Evolutionary conservation across 2,888 invertebrate species (phyloP), one percentile per base, ranked within the genome.

Genomic region (Oscheius sp.): DNA sequence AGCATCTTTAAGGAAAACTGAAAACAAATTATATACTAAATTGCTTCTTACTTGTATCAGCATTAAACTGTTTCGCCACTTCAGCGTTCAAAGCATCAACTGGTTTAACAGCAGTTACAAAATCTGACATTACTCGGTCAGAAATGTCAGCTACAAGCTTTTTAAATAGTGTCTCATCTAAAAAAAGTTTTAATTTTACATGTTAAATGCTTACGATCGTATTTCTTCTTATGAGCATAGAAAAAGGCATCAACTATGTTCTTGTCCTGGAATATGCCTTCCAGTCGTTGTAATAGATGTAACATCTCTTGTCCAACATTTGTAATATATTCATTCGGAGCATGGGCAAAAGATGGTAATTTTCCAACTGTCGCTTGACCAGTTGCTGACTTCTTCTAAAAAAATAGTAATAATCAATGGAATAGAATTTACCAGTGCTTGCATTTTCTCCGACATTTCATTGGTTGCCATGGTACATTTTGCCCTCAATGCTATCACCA

Each of bases 1-100:
- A 14, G 72, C 72, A 38, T 72, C 70, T 38, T 72, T 72, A 17
- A 72, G 63, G 59, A 72, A 72, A 2, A 36, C 72, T 72, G 50
- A 33, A 62, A 62, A 12, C 4, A 6, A 14, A 6, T 12, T 20
- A 17, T 41, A n/a, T n/a, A n/a, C n/a, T 24, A 54, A n/a, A 32
- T n/a, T 54, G 9, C 5, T 6, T 3, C 5, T 28, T 41, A 59
- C 59, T 24, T 45, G 59, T 54, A 26, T 50, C 51, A 17, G 38
- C 51, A 20, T 50, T 49, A 14, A 64, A 36, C 33, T 64, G 38
- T 26, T 28, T 38, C 20, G 45, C 59, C 9, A 24, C 59, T 44
- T 45, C 45, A 4, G 44, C n/a, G n/a, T 45, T 44, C 12, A 41
- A 44, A 28, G 6, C 20, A 26, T 59, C 64, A 2, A 36, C 17